These are phyloP conservation scores for Perca fluviatilis DNA, from an alignment of 2,113 vertebrate genomes.

Conservation along the genomic window DNA sequence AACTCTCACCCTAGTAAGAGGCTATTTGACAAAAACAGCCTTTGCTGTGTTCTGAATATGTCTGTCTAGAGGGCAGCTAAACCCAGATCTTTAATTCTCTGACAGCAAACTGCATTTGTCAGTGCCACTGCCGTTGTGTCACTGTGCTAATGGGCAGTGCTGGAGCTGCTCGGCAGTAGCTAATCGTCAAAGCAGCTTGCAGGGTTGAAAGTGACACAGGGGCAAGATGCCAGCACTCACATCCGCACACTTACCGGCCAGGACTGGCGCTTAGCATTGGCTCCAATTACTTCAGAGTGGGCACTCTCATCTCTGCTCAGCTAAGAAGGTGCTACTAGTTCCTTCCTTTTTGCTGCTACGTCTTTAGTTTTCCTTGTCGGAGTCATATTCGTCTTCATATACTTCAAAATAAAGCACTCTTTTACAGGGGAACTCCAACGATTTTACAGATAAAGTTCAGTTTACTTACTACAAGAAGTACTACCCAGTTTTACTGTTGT, in stretches of 20 bases:
- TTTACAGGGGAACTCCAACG: neutral
- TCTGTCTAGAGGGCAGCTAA: constrained; percentile 33
- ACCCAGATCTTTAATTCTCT: constrained; percentile 55
- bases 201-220: constrained; percentile 67
- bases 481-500: neutral
- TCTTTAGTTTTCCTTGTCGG: constrained; percentile 7
- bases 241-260: constrained; percentile 56
- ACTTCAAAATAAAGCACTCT: neutral
- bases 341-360: constrained; percentile 15
- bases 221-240: constrained; percentile 68
- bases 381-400: neutral
- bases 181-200: constrained; percentile 73
- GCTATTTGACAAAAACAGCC: constrained; percentile 40
- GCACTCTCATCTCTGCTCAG: constrained; percentile 37
- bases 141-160: constrained; percentile 67
- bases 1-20: constrained; percentile 21
- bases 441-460: neutral
- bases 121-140: constrained; percentile 51
- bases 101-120: constrained; percentile 56
- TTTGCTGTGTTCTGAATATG: constrained; percentile 28
- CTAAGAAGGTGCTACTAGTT: constrained; percentile 28
- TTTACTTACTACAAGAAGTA: neutral
- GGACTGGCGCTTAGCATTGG: constrained; percentile 48
- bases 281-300: constrained; percentile 67
- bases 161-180: constrained; percentile 51